Base-by-base conservation (phyloP, 1,140 invertebrate species). In the Trichonephila clavipes region DNA sequence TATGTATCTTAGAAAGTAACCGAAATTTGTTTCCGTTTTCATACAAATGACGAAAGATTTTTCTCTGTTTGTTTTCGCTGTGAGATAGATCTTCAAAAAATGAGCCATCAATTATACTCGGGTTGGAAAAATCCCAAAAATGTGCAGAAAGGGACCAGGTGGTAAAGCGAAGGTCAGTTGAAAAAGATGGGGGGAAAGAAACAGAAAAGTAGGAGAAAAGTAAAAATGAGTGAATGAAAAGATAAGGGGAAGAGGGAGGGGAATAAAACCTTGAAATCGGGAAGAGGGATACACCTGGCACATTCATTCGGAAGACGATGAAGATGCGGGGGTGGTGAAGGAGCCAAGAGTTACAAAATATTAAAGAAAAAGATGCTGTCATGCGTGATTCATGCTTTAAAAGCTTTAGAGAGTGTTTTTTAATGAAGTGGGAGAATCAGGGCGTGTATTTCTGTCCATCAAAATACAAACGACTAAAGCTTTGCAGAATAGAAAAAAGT, bases 21-120 rank as follows among this genome's bases (percentile, higher is more conserved):
- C 72, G 28, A 16, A 77, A 77, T 34, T 77, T 40, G 24, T 77
- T 77, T 40, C 72, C 72, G 28, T 77, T 77, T 18, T 2, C 28
- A 40, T 34, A 77, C 24, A 77, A 40, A 77, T 77, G 72, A 77
- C 72, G 72, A 40, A 77, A 77, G 72, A 77, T 77, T 40, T 77
- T 24, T 69, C n/a, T 28, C 34, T 77, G 72, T 77, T 77, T 40
- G 72, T 40, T 77, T 77, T 77, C 28, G 24, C 72, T 40, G 34
- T 14, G 72, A 77, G 34, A 40, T 24, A 40, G 14, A 77, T 77
- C 72, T 40, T 34, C 28, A 34, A 16, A 77, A 77, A 77, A 77
- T 8, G 10, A 77, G 16, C 72, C 72, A 77, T 77, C 72, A 77
- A 77, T 77, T 77, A 77, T 18, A 24, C 72, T 18, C 18, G 24